Percentiles rank a stretch among this genome's conserved stretches.
These are phyloP conservation scores for Teleogryllus oceanicus DNA, from an alignment of 2,888 invertebrate genomes.

Conservation along the genomic window DNA sequence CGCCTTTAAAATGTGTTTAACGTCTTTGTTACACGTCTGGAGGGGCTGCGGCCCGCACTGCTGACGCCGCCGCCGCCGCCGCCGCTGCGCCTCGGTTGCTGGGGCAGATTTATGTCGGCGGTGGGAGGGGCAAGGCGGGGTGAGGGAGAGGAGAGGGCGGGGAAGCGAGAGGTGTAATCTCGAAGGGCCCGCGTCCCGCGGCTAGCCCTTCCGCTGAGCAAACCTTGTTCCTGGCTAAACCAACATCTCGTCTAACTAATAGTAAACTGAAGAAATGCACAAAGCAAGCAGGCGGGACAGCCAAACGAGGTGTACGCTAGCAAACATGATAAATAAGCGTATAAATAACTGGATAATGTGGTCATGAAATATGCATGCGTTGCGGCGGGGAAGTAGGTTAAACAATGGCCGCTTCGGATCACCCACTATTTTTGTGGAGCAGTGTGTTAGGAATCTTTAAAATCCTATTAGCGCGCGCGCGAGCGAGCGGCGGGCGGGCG, in stretches of 20 bases:
- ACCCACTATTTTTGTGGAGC: constrained; percentile 4
- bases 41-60: too few species aligned
- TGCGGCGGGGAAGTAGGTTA: not conserved
- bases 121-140: too few species aligned
- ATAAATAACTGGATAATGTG: constrained; percentile 1
- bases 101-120: too few species aligned
- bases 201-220: constrained; percentile 8
- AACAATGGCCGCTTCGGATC: constrained; percentile 18
- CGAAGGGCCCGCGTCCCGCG: not conserved
- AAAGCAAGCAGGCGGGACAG: not conserved
- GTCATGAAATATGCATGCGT: not conserved
- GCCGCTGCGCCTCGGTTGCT: too few species aligned
- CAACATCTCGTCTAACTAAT: constrained; percentile 9
- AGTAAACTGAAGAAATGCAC: constrained; percentile 9
- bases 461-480: not conserved
- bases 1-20: constrained; percentile 6
- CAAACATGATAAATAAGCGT: constrained; percentile 3
- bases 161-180: not conserved
- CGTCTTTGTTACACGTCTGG: constrained; percentile 11
- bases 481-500: too few species aligned
- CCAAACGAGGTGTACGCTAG: constrained; percentile 18
- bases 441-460: constrained; percentile 18
- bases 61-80: too few species aligned
- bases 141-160: not conserved
- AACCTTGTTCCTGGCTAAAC: constrained; percentile 6